phyloP scores from a whole-genome alignment of 1,140 invertebrate species.

The Eriocheir sinensis region DNA sequence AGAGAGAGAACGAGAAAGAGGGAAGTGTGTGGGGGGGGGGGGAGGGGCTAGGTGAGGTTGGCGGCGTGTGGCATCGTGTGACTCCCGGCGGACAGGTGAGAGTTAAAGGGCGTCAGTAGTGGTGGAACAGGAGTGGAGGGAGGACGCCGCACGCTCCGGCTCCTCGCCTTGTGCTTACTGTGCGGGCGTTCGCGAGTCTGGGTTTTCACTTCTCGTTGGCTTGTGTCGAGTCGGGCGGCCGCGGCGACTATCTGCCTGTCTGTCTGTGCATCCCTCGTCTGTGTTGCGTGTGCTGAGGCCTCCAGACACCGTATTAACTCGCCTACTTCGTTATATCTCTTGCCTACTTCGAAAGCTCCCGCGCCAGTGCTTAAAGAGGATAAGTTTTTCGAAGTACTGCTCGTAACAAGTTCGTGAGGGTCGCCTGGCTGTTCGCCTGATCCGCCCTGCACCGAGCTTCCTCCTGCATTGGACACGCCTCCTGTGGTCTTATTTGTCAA shows the following conservation, averaged over 20 bases:
- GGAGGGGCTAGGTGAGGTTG: too few relatives aligned
- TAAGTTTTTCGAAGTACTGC: background rate
- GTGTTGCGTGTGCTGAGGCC: background rate
- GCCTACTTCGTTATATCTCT: background rate
- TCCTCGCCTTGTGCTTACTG: background rate
- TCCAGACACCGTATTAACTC: too few relatives aligned
- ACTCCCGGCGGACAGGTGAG: background rate
- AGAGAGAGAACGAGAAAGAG: too few relatives aligned
- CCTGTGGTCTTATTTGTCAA: too few relatives aligned
- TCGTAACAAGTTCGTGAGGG: background rate
- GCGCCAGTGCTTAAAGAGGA: constrained; percentile 25
- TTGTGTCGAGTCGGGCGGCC: background rate
- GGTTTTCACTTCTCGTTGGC: background rate
- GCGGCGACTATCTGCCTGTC: background rate
- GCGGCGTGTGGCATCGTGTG: background rate
- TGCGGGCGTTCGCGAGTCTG: background rate
- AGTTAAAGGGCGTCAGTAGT: constrained; percentile 3
- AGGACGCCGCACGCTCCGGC: background rate
- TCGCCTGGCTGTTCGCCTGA: background rate
- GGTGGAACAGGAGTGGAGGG: background rate
- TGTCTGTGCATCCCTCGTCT: too few relatives aligned
- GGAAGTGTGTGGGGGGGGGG: too few relatives aligned
- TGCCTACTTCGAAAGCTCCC: background rate
- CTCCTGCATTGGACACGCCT: too few relatives aligned
- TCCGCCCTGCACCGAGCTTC: background rate